Evolutionary conservation across 1,140 invertebrate genomes (phyloP), one percentile per base, ranked within the genome.

Genomic region (Radopholus similis): DNA sequence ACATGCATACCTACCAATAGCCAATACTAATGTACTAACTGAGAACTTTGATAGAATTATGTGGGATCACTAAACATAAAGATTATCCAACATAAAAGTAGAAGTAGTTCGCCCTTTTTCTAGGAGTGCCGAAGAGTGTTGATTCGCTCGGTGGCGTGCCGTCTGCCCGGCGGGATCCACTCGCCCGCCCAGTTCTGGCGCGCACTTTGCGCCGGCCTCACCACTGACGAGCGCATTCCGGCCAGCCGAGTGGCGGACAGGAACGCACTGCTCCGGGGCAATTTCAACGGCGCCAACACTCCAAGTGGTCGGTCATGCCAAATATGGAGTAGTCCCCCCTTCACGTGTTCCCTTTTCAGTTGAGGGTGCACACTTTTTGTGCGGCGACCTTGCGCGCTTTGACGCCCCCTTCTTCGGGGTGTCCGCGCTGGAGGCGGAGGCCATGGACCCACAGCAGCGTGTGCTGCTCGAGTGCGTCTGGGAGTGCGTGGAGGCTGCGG

Each of bases 321-420:
- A 51, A 51, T 51, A 8, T 28, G 32, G n/a, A 28, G 26, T 26
- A 51, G 26, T 51, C 28, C 15, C 34, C 34, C 15, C 28, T n/a
- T n/a, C 13, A 15, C 34, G 23, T 26, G 2, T 9, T 11, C 1
- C 30, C 1, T 54, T 54, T 54, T n/a, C 15, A 54, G n/a, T 77
- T 28, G 72, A 73, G 42, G 72, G 72, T n/a, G 72, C 58, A 4
- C 56, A 76, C 44, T 73, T 73, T 47, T 23, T 73, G 3, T 18
- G 23, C n/a, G 28, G 94, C 83, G 89, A 94, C 71, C 75, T 97
- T 35, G 83, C 86, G 30, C 87, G 88, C 72, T 87, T 87, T 71
- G 86, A 87, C 75, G 83, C 84, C 2, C 78, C 78, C 0, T 88
- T 87, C 71, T 88, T 88, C 69, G 84, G 84, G 2, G 81, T 87